A percentile compares a stretch with the other conserved stretches of the same genome.
phyloP scores from a whole-genome alignment of 2,113 vertebrate genomes.

The Chloebia gouldiae region DNA sequence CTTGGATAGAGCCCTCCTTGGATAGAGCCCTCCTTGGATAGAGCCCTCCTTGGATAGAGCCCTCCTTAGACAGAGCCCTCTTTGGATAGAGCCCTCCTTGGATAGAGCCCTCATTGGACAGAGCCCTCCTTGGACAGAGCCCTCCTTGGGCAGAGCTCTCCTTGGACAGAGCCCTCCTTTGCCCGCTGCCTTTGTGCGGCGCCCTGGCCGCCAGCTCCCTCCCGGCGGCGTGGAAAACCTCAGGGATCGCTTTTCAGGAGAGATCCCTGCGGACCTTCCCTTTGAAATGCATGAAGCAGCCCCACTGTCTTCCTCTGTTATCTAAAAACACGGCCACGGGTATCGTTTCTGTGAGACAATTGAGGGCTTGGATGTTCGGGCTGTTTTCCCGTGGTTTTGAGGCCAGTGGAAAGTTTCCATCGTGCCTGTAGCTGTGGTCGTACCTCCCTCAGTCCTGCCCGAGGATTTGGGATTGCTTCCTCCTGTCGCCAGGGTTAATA shows the following conservation, averaged over 20 bases:
- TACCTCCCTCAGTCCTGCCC: background rate
- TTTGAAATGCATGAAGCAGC: background rate
- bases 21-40: too few relatives aligned
- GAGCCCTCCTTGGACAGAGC: background rate
- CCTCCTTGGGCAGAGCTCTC: too few relatives aligned
- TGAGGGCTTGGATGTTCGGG: background rate
- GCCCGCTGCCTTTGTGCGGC: background rate
- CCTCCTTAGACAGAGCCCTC: too few relatives aligned
- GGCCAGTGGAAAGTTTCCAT: background rate
- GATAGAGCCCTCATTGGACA: too few relatives aligned
- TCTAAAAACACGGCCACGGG: accelerated
- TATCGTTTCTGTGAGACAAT: background rate
- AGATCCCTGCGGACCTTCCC: background rate
- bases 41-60: too few relatives aligned
- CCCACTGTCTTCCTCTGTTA: background rate
- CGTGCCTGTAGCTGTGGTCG: accelerated
- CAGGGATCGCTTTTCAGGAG: background rate
- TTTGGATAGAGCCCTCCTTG: too few relatives aligned
- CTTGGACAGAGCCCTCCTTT: too few relatives aligned
- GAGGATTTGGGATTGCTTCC: background rate
- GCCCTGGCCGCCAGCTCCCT: background rate
- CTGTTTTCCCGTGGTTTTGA: background rate
- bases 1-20: too few relatives aligned
- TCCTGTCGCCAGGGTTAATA: accelerated
- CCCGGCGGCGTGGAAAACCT: accelerated